Percentiles rank a stretch among this genome's conserved stretches.
Conservation (phyloP, 35 echinoderm and acorn worm species). For the Patiria miniata region DNA sequence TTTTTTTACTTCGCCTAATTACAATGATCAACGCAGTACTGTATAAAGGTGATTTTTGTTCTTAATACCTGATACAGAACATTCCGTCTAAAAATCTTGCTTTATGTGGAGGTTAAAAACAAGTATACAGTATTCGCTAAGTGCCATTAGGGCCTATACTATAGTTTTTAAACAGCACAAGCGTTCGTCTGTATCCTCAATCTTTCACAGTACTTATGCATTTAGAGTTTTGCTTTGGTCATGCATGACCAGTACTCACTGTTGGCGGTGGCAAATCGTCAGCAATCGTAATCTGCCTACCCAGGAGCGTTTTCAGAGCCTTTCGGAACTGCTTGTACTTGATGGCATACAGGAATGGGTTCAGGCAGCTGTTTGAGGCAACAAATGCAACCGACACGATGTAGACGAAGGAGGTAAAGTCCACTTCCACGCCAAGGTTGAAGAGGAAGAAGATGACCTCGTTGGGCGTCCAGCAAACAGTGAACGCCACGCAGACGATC, state of each 20-base stretch:
- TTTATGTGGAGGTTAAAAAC: no score
- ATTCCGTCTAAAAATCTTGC: no score
- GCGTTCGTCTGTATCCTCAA: background rate
- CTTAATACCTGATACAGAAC: no score
- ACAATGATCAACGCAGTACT: no score
- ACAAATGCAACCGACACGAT: constrained; percentile 60
- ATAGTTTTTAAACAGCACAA: background rate
- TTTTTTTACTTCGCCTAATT: no score
- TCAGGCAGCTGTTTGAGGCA: constrained; percentile 60
- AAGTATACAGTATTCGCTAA: background rate
- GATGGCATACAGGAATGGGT: constrained; percentile 79
- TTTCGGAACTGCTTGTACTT: constrained; percentile 63
- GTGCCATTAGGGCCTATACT: background rate
- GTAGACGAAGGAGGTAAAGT: constrained; percentile 46
- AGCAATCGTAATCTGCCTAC: background rate
- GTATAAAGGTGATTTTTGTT: no score
- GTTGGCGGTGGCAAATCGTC: background rate
- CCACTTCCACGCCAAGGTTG: constrained; percentile 45
- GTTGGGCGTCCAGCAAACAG: no score
- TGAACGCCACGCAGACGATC: no score
- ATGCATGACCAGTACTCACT: background rate
- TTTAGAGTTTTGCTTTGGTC: no score
- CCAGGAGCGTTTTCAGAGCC: constrained; percentile 6
- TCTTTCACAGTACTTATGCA: no score
- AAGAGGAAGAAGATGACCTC: constrained; percentile 45